Conservation (phyloP, 2,888 invertebrate genomes). For the Anticlea derivata region DNA sequence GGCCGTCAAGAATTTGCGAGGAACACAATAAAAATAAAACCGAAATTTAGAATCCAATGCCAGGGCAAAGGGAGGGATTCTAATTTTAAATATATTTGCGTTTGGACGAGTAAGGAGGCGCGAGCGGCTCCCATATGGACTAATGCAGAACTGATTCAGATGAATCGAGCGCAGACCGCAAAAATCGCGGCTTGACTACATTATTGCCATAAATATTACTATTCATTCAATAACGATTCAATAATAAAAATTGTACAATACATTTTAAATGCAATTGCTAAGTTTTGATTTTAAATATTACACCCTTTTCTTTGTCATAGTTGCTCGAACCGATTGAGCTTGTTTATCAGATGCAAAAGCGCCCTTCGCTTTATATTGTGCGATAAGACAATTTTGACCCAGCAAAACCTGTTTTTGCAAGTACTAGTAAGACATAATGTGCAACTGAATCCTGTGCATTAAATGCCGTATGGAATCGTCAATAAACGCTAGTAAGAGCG, state of each 20-base stretch:
- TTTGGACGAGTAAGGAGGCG: conserved; percentile 66
- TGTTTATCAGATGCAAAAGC: conserved; percentile 27
- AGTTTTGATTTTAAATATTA: not conserved
- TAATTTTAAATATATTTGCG: conserved; percentile 76
- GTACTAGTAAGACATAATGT: conserved; percentile 19
- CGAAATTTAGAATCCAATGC: conserved; percentile 48
- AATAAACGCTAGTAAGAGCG: conserved; percentile 46
- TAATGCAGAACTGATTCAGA: conserved; percentile 80
- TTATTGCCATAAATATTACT: conserved; percentile 63
- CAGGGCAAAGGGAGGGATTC: conserved; percentile 70
- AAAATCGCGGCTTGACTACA: conserved; percentile 66
- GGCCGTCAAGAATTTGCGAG: conserved; percentile 55
- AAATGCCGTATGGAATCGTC: conserved; percentile 48
- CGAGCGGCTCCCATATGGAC: conserved; percentile 78
- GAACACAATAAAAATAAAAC: conserved; percentile 50
- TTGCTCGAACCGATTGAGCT: conserved; percentile 24
- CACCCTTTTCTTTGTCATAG: conserved; percentile 33
- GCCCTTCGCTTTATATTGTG: conserved; percentile 23
- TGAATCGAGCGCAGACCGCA: conserved; percentile 65
- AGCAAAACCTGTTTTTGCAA: conserved; percentile 29
- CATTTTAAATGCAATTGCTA: too few relatives aligned
- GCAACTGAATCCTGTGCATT: conserved; percentile 41
- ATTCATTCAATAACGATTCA: too few relatives aligned
- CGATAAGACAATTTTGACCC: conserved; percentile 33
- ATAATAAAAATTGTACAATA: too few relatives aligned